Base-by-base conservation (phyloP, 2,888 invertebrate genomes). In the Drosophila cracens region DNA sequence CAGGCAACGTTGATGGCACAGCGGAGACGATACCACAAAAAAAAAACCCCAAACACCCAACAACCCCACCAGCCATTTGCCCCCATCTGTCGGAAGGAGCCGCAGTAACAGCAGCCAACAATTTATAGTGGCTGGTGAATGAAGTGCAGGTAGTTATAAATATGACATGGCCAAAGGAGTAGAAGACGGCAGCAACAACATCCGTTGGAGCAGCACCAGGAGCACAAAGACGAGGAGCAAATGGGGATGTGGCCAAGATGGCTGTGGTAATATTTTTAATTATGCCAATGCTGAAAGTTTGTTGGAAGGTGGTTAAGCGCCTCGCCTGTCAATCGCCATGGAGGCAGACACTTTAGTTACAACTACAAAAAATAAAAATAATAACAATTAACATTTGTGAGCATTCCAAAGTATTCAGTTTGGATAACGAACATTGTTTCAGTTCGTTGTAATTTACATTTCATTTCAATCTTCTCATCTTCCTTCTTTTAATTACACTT, bases 91-190 rank as follows among this genome's bases (percentile, higher is more conserved):
- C 36, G 18, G 11, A 36, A 54, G 34, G 4, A 27, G 54, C 25
- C 46, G 8, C 68, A 64, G 70, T 33, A 33, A 33, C 68, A 63
- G 68, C 69, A 76, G 68, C 71, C 72, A 78, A 80, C 87, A 87
- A 87, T 83, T 83, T 87, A 84, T 87, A 82, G 87, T 87, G 83
- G 85, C 81, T 70, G 73, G 67, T 70, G 75, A 61, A 79, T 76
- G 79, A 82, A 82, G 82, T 82, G 73, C 85, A 80, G 87, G 73
- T 76, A 72, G 87, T 84, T 87, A 87, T 87, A 87, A 87, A 87
- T 87, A 85, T 87, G 83, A 85, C 87, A 80, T 76, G 78, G 60
- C 80, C 67, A 65, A 74, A 71, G 71, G 53, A 82, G 29, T 53
- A 31, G 11, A 31, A 18, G n/a, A 25, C 3, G 16, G 16, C 21